Conservation (phyloP, 2,113 vertebrate species). For the Pygoscelis adeliae region DNA sequence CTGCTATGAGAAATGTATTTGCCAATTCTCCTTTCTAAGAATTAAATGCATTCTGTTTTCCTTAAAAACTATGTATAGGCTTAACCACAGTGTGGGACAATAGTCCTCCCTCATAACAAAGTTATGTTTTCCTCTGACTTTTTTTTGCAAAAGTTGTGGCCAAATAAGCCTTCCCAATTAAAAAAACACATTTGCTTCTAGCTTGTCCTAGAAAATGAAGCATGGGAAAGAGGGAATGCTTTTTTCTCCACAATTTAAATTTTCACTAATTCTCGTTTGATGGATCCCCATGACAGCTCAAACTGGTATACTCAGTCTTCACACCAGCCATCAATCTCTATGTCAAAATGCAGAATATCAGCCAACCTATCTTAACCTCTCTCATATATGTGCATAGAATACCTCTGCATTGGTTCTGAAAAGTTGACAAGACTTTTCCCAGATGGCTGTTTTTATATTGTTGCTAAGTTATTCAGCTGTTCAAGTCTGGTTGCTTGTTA, state of each 20-base stretch:
- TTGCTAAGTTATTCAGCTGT: conserved; percentile 24
- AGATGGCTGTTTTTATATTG: background rate
- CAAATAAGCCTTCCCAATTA: background rate
- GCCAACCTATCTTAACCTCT: conserved; percentile 5
- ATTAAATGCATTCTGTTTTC: background rate
- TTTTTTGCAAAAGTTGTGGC: background rate
- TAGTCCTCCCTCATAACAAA: background rate
- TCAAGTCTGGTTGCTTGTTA: conserved; percentile 18
- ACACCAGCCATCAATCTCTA: background rate
- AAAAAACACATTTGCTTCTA: background rate
- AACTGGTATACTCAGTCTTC: background rate
- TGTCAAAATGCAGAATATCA: background rate
- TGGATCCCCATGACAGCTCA: background rate
- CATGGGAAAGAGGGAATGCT: background rate
- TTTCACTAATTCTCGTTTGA: background rate
- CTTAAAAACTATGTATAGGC: background rate
- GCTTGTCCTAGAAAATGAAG: background rate
- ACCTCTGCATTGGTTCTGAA: background rate
- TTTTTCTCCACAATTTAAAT: background rate
- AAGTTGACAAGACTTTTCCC: conserved; percentile 23
- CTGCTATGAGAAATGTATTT: background rate
- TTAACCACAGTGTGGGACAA: background rate
- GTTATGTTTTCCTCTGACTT: background rate
- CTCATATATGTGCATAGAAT: background rate
- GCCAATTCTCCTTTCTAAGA: background rate